Conservation (phyloP, 1,140 invertebrate species). For the Macrocentrus cingulum region DNA sequence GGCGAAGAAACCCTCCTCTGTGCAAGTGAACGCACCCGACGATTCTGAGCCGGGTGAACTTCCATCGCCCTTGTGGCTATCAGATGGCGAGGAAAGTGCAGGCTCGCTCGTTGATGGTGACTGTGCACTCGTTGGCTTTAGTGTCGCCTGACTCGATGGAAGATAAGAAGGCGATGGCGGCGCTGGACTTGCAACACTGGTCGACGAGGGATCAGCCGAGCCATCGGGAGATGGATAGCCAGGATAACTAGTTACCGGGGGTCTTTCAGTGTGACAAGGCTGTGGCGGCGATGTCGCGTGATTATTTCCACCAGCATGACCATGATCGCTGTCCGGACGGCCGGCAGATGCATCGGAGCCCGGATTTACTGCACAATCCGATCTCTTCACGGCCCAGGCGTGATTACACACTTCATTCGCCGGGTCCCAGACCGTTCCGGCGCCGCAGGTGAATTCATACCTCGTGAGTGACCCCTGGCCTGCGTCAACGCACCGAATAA, state of each 20-base stretch:
- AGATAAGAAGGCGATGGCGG: not conserved
- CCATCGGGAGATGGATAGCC: not conserved
- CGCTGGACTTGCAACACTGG: not conserved
- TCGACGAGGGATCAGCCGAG: not conserved
- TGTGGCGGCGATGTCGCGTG: constrained; percentile 13
- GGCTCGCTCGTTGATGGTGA: not conserved
- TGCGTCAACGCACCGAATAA: constrained; percentile 74
- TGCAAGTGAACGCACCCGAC: constrained; percentile 28
- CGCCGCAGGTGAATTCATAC: constrained; percentile 71
- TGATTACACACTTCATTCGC: constrained; percentile 68
- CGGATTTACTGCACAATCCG: constrained; percentile 29
- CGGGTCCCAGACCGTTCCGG: constrained; percentile 74
- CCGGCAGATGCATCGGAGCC: not conserved
- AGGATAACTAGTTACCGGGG: constrained; percentile 34
- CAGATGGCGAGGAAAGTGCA: not conserved
- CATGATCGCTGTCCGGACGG: not conserved
- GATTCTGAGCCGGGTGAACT: not conserved
- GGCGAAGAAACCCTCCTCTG: constrained; percentile 61
- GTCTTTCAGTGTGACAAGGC: constrained; percentile 38
- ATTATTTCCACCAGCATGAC: constrained; percentile 7
- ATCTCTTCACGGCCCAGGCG: constrained; percentile 60
- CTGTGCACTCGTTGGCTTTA: not conserved
- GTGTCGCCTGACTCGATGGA: not conserved
- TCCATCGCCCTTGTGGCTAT: not conserved
- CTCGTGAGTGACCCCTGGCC: constrained; percentile 61